A percentile compares a stretch with the other conserved stretches of the same genome.
phyloP scores from a whole-genome alignment of 1,140 invertebrate genomes.

The Trachelipus rathkii region DNA sequence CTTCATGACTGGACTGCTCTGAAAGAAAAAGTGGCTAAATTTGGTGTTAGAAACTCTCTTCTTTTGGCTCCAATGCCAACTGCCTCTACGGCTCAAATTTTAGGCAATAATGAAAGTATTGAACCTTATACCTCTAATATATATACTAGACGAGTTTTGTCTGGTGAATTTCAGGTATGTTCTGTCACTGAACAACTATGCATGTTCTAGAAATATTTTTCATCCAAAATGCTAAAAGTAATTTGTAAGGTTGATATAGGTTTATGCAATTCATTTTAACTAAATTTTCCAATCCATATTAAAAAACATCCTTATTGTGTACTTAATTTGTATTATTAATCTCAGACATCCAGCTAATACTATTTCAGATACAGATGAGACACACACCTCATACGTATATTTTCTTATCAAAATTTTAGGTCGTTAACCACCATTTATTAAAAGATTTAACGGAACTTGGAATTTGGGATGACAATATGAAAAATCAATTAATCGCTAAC shows the following conservation, averaged over 20 bases:
- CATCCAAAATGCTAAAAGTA: too few species aligned
- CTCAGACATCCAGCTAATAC: too few species aligned
- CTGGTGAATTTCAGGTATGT: slow-evolving; percentile 73
- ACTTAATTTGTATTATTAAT: too few species aligned
- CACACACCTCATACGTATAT: background rate
- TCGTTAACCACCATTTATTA: slow-evolving; percentile 94
- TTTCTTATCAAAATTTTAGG: slow-evolving; percentile 57
- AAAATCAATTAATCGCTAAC: slow-evolving; percentile 85
- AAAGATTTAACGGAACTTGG: slow-evolving; percentile 85
- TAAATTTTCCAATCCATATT: too few species aligned
- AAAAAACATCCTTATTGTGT: too few species aligned
- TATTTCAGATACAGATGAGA: too few species aligned
- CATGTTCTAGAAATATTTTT: too few species aligned
- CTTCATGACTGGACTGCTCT: slow-evolving; percentile 85
- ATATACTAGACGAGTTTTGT: slow-evolving; percentile 87
- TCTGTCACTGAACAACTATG: background rate
- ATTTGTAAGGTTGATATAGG: too few species aligned
- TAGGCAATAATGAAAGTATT: slow-evolving; percentile 98
- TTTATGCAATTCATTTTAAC: too few species aligned
- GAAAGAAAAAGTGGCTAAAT: slow-evolving; percentile 78
- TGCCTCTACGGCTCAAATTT: slow-evolving; percentile 96
- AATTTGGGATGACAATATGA: slow-evolving; percentile 95
- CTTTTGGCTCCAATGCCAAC: slow-evolving; percentile 98
- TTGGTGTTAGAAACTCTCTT: slow-evolving; percentile 91
- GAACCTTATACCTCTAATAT: slow-evolving; percentile 98